Base-by-base conservation (phyloP, 2,113 vertebrate species). In the Acrocephalus kingi region DNA sequence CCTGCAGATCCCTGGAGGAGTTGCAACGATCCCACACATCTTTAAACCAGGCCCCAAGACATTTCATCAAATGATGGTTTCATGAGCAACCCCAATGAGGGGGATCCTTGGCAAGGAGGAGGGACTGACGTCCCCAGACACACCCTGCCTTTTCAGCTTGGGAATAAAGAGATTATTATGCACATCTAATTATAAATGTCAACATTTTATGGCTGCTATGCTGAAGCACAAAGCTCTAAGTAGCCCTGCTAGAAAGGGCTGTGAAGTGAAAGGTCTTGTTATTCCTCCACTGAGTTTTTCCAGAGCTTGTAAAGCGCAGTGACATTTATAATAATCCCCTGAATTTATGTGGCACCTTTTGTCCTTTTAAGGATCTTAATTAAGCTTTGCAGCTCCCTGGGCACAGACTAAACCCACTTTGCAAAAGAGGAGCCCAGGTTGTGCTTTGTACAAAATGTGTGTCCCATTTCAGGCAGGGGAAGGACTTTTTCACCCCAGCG, bases 351-450 rank as follows among this genome's bases (percentile, higher is more conserved):
- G 59, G 82, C 92, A 96, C 92, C 88, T 95, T 95, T 94, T 93
- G 94, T 97, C 89, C 90, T 97, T 96, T 92, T 90, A 95, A 97
- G 84, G 94, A 87, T 96, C 95, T 96, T 97, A 95, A 97, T 94
- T 94, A 96, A 94, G 76, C 55, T 96, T 92, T 75, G 90, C 79
- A 84, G 75, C 81, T 93, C 82, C 87, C 89, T 46, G 64, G 85
- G 69, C 79, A 90, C 91, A 45, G 63, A 37, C 84, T 78, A 90
- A 94, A 89, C 58, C 55, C 51, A 31, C 49, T 91, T 91, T 33
- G 72, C 80, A 55, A 33, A 67, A 61, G n/a, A 45, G 35, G 21
- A 91, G 76, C 27, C 56, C 62, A 35, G 63, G 55, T 31, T 24
- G 16, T 35, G 22, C 48, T 88, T 76, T 48, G 72, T 58, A 27